Base-by-base conservation (phyloP, 1,140 invertebrate species). In the Nylanderia fulva region DNA sequence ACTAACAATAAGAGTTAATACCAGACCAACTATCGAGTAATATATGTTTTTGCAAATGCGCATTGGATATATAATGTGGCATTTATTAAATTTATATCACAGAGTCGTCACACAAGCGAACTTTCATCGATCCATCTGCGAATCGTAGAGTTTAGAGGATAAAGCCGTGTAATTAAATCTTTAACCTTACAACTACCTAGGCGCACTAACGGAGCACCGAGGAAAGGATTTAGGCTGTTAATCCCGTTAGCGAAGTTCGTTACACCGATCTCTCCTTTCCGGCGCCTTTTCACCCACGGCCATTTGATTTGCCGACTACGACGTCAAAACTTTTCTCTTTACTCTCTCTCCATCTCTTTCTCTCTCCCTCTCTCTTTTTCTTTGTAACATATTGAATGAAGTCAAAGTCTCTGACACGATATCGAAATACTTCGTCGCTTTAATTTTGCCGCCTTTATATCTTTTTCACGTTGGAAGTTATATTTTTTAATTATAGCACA, bases 81-180 rank as follows among this genome's bases (percentile, higher is more conserved):
- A 54, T 72, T 82, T 82, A 72, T 82, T 71, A 72, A 58, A 72
- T 56, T 71, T n/a, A 42, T 27, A 54, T 52, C 72, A 64, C 42
- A 48, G n/a, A n/a, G 42, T 33, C 61, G 76, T 58, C 52, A n/a
- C 52, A n/a, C 54, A n/a, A 63, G 63, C 56, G 72, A 84, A 89
- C 85, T 89, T 89, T 87, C 61, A 80, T 89, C 68, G 82, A 89
- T 87, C 77, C 76, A 76, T 83, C 77, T 66, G 61, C 76, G 71
- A 82, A 85, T 90, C 79, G 83, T 83, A 71, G 63, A 54, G 77
- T 63, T 87, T 80, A 84, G 83, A 77, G 86, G 87, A 89, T 90
- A 84, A 87, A 87, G 79, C 83, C 88, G 83, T 87, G 83, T 90
- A 89, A 87, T 90, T 90, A 90, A 89, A 87, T 71, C 77, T 87